Evolutionary conservation across 2,888 invertebrate genomes (phyloP), one percentile per base, ranked within the genome.

Genomic region (Lagria hirta): DNA sequence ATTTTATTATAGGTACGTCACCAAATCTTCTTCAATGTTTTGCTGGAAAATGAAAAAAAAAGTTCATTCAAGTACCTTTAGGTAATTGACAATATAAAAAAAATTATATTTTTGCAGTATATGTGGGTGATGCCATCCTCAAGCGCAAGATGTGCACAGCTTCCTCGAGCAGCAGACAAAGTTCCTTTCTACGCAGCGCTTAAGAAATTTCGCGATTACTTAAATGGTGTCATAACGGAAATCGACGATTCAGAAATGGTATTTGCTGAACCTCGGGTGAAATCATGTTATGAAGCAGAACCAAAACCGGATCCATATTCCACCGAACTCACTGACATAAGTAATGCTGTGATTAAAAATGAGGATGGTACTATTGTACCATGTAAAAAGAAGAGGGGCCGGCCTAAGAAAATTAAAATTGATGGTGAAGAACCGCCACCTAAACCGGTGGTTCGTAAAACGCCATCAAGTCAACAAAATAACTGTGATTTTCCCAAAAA

Each of bases 71-170:
- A n/a, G n/a, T n/a, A n/a, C n/a, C n/a, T n/a, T n/a, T n/a, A n/a
- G n/a, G n/a, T n/a, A n/a, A n/a, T n/a, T n/a, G n/a, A n/a, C n/a
- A n/a, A n/a, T n/a, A n/a, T n/a, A n/a, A n/a, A n/a, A n/a, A n/a
- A n/a, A n/a, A n/a, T n/a, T n/a, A n/a, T n/a, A n/a, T 49, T 58
- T 35, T 77, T 76, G 7, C 78, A 96, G 95, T 88, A 91, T 71
- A 91, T 96, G 80, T 98, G 93, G 91, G 97, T 98, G 68, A 96
- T 97, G 96, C 97, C 97, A 52, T 97, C 96, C 37, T 96, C 96
- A 33, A 95, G 94, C 66, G 96, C 97, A 32, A 82, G 97, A 35
- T 97, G 95, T 76, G 94, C 97, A 21, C 96, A 97, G 73, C 77
- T 97, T 58, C 97, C 97, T n/a, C 82, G 96, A 58, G 95, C 96